Conservation (phyloP, 2,888 invertebrate species). For the Heliconius cydno region DNA sequence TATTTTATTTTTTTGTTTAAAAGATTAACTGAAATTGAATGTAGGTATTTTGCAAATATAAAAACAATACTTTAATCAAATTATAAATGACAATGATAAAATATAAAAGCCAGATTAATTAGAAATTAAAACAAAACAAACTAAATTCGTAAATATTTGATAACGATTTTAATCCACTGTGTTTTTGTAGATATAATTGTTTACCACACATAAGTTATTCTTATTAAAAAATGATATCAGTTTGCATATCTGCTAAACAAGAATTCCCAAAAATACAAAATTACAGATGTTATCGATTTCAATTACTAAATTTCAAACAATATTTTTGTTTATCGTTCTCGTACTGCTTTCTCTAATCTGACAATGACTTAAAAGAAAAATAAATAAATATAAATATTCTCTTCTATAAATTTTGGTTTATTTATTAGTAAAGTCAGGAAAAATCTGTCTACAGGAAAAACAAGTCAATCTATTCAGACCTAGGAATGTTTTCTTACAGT, state of each 20-base stretch:
- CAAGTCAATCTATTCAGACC: background rate
- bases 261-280: background rate
- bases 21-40: background rate
- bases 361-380: too few species aligned
- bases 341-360: background rate
- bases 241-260: background rate
- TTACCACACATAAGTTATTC: background rate
- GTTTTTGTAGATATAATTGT: background rate
- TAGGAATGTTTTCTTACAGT: conserved; percentile 44
- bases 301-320: background rate
- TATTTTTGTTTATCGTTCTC: background rate
- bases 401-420: too few species aligned
- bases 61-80: background rate
- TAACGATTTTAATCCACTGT: background rate
- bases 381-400: too few species aligned
- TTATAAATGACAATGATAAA: background rate
- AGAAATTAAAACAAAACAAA: conserved; percentile 6
- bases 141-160: background rate
- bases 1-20: background rate
- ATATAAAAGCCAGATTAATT: background rate
- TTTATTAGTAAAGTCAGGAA: background rate
- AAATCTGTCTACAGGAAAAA: background rate
- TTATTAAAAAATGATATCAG: conserved; percentile 10
- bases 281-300: too few species aligned
- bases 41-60: background rate